These are phyloP conservation scores for Xerus rutilus DNA, from an alignment of 2,797 vertebrate species.

Conservation along the genomic window DNA sequence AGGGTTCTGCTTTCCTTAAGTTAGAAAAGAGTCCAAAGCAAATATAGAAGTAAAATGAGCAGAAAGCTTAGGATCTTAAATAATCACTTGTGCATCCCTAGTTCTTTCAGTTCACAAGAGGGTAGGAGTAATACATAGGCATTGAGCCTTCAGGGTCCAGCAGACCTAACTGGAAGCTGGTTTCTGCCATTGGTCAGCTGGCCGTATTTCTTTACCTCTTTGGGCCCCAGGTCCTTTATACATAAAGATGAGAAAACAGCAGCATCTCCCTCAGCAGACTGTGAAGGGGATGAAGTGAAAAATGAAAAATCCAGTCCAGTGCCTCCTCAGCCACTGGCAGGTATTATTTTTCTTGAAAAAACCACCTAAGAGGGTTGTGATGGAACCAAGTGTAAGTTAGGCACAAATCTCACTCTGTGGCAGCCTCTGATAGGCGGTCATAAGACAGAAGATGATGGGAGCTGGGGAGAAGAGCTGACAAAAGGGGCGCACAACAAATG, in stretches of 20 bases:
- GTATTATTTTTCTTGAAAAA: constrained; percentile 11
- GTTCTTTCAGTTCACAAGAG: neutral
- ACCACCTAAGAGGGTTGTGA: neutral
- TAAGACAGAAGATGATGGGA: neutral
- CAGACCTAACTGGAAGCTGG: neutral
- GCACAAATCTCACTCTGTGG: neutral
- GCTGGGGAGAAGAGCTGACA: neutral
- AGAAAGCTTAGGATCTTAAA: neutral
- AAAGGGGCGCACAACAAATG: neutral
- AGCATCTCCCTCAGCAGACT: neutral
- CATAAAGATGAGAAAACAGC: neutral
- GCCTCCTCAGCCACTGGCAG: neutral
- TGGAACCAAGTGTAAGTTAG: neutral
- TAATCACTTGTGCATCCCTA: neutral
- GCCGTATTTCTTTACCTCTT: neutral
- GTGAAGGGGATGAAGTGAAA: neutral
- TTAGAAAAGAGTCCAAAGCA: neutral
- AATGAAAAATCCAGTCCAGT: neutral
- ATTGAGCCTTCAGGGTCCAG: neutral
- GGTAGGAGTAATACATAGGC: neutral
- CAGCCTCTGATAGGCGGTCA: neutral
- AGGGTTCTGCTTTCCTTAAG: neutral
- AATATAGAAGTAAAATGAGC: neutral
- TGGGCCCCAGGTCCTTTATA: neutral
- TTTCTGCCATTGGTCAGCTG: neutral